Percentiles rank a stretch among this genome's conserved stretches.
phyloP scores from a whole-genome alignment of 2,888 invertebrate genomes.

The Oscheius sp. region DNA sequence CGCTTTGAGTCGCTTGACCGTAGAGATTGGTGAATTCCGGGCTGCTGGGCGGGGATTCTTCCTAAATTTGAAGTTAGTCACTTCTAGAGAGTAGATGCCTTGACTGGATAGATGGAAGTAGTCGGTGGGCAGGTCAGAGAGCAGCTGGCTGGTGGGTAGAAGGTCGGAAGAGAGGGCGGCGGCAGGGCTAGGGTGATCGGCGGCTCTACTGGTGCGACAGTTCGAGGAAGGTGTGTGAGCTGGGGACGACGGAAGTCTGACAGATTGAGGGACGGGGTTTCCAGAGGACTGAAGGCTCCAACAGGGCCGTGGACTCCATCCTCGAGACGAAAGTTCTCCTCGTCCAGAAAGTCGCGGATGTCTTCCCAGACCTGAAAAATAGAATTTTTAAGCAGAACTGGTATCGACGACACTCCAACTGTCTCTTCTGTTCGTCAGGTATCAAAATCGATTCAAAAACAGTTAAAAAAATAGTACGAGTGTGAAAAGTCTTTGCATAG shows the following conservation, averaged over 20 bases:
- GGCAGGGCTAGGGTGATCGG: constrained; percentile 36
- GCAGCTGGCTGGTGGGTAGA: constrained; percentile 25
- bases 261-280: constrained; percentile 27
- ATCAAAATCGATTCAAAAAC: too few species aligned
- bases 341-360: constrained; percentile 35
- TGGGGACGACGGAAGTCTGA: constrained; percentile 22
- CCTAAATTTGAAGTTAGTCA: constrained; percentile 15
- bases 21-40: constrained; percentile 19
- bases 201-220: constrained; percentile 15
- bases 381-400: background rate
- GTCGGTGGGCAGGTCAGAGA: constrained; percentile 33
- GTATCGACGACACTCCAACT: background rate
- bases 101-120: constrained; percentile 33
- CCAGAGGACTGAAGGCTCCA: constrained; percentile 36
- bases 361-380: constrained; percentile 40
- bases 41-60: constrained; percentile 38
- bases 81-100: background rate
- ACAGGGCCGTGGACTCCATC: constrained; percentile 28
- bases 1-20: background rate
- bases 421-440: background rate
- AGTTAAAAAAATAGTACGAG: background rate
- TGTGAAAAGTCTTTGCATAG: background rate
- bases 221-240: background rate
- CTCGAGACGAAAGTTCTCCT: constrained; percentile 34
- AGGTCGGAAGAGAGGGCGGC: constrained; percentile 27